Evolutionary conservation across 2,888 invertebrate genomes (phyloP).

Genomic region (Meteorus colon): DNA sequence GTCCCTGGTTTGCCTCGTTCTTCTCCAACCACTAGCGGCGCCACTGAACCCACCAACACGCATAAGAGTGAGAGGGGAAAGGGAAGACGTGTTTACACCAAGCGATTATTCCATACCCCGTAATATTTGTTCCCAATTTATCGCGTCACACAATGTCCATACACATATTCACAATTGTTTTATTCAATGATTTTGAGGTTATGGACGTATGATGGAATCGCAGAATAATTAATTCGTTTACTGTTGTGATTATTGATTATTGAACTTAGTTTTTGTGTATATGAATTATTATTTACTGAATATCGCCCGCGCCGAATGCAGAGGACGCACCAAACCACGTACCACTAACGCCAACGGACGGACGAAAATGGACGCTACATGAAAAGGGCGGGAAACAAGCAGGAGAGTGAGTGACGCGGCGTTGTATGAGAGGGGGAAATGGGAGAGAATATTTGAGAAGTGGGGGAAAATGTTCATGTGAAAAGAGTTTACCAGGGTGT

Average conservation of each 20-base stretch:
- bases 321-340: constrained; percentile 43
- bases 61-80: background rate
- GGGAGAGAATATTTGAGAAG: background rate
- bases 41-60: constrained; percentile 37
- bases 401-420: background rate
- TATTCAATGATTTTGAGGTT: background rate
- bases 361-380: constrained; percentile 51
- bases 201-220: background rate
- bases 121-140: constrained; percentile 48
- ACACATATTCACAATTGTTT: background rate
- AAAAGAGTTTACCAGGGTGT: background rate
- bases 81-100: constrained; percentile 57
- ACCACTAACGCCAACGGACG: constrained; percentile 43
- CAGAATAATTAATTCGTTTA: background rate
- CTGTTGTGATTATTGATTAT: background rate
- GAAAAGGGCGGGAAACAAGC: constrained; percentile 55
- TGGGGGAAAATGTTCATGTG: constrained; percentile 8
- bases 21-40: background rate
- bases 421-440: background rate
- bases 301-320: constrained; percentile 41
- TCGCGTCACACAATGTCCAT: constrained; percentile 27
- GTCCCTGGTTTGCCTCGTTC: constrained; percentile 31
- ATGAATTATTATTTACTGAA: constrained; percentile 22
- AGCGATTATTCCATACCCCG: constrained; percentile 42
- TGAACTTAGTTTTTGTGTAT: background rate